Percentiles rank a stretch among this genome's conserved stretches.
Evolutionary conservation across 35 echinoderm and acorn worm species (phyloP).

Genomic region (Heliocidaris erythrogramma): DNA sequence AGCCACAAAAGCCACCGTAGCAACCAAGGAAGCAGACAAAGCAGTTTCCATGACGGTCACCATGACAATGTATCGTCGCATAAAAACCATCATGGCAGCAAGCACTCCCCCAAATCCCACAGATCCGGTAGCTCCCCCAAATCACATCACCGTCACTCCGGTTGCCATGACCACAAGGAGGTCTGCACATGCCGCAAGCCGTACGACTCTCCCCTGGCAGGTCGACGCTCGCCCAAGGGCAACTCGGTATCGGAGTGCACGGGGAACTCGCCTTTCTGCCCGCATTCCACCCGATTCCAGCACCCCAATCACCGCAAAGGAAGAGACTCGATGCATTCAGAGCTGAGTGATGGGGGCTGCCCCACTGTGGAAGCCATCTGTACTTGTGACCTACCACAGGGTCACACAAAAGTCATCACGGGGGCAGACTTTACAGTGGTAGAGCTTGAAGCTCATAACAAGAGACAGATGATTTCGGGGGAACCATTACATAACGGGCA

Average conservation of each 20-base stretch:
- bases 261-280: slow-evolving; percentile 77
- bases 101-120: slow-evolving; percentile 55
- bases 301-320: slow-evolving; percentile 46
- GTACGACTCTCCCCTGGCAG: slow-evolving; percentile 43
- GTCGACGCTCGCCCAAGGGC: neutral
- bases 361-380: neutral
- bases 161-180: slow-evolving; percentile 53
- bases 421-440: slow-evolving; percentile 42
- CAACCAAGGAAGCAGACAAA: slow-evolving; percentile 53
- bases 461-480: neutral
- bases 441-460: slow-evolving; percentile 35
- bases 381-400: neutral
- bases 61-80: slow-evolving; percentile 26
- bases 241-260: slow-evolving; percentile 57
- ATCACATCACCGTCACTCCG: slow-evolving; percentile 51
- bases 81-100: slow-evolving; percentile 49
- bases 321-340: slow-evolving; percentile 56
- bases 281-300: slow-evolving; percentile 74
- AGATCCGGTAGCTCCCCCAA: slow-evolving; percentile 49
- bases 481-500: neutral
- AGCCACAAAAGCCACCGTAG: slow-evolving; percentile 62
- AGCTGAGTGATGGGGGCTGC: slow-evolving; percentile 21
- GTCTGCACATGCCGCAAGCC: slow-evolving; percentile 60
- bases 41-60: slow-evolving; percentile 46
- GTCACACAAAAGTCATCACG: slow-evolving; percentile 32